Evolutionary conservation across 1,140 invertebrate species (phyloP).

Genomic region (Bilobella aurantiaca): DNA sequence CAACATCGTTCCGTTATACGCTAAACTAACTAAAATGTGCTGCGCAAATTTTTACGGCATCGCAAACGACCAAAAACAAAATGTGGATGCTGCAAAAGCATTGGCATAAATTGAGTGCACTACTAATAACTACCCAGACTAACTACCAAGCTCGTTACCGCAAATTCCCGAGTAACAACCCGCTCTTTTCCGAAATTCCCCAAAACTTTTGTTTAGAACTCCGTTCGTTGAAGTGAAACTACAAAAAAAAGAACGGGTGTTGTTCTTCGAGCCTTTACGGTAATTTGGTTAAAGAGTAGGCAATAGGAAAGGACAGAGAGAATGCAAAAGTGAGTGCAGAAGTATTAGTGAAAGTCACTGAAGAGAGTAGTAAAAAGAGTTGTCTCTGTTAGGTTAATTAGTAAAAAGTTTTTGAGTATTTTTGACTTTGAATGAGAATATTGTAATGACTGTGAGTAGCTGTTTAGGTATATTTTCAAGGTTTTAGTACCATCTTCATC

Average conservation of each 20-base stretch:
- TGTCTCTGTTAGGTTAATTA: no score
- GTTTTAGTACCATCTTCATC: conserved; percentile 90
- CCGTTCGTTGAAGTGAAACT: not conserved
- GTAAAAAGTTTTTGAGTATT: conserved; percentile 20
- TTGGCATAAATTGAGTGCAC: not conserved
- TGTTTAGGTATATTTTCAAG: not conserved
- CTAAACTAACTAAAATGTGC: no score
- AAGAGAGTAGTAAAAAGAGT: no score
- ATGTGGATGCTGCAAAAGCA: no score
- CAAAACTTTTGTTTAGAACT: not conserved
- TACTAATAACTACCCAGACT: not conserved
- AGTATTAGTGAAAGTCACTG: conserved; percentile 10
- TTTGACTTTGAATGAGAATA: conserved; percentile 16
- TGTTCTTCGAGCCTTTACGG: no score
- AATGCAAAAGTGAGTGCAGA: conserved; percentile 13
- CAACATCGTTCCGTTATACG: no score
- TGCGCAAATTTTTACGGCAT: no score
- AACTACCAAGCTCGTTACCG: not conserved
- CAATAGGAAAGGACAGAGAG: conserved; percentile 20
- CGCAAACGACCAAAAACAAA: no score
- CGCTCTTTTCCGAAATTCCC: not conserved
- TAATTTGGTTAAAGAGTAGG: no score
- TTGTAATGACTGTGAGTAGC: not conserved
- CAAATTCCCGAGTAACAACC: not conserved
- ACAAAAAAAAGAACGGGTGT: not conserved